Evolutionary conservation across 1,140 invertebrate genomes (phyloP), one percentile per base, ranked within the genome.

Genomic region (honey bee (Apis mellifera)): DNA sequence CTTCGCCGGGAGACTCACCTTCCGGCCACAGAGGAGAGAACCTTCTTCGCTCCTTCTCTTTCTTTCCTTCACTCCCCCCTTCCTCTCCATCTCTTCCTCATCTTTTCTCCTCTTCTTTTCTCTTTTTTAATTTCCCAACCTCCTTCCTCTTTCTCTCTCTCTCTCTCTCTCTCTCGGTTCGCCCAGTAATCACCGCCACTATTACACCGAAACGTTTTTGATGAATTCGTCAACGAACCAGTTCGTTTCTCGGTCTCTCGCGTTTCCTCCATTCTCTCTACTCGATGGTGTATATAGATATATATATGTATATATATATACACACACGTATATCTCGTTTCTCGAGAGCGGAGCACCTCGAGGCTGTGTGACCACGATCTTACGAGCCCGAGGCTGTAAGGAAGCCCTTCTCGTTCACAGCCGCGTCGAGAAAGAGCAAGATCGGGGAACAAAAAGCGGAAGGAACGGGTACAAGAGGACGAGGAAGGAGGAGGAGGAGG

Each of bases 221-320:
- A 93, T 93, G 91, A 93, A 92, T 94, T 90, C 90, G 90, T 91
- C 92, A 91, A 90, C 91, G 91, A 90, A 71, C 69, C 80, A 59
- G 72, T 76, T 70, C 75, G 79, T 71, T 54, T 65, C 76, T 72
- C 88, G 69, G 68, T 80, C 70, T 64, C 71, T 48, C 77, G 68
- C 60, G 68, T 19, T 26, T 17, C 73, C n/a, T 26, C 57, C 42
- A 57, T 72, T 78, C 69, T 78, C 69, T 57, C 32, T 73, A 21
- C 21, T 13, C 19, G 21, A 17, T 12, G 55, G 19, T 21, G 15
- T 84, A 81, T 42, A 42, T 42, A 42, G 4, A 42, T 42, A 42
- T 42, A 42, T 42, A 42, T 42, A 42, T 42, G 7, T 5, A 42
- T 42, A 42, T 42, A 42, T 5, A 42, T 5, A 42, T 5, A 4